Percentiles rank a stretch among this genome's conserved stretches.
Evolutionary conservation across 2,113 vertebrate genomes (phyloP).

Genomic region (Oreotrochilus melanogaster): DNA sequence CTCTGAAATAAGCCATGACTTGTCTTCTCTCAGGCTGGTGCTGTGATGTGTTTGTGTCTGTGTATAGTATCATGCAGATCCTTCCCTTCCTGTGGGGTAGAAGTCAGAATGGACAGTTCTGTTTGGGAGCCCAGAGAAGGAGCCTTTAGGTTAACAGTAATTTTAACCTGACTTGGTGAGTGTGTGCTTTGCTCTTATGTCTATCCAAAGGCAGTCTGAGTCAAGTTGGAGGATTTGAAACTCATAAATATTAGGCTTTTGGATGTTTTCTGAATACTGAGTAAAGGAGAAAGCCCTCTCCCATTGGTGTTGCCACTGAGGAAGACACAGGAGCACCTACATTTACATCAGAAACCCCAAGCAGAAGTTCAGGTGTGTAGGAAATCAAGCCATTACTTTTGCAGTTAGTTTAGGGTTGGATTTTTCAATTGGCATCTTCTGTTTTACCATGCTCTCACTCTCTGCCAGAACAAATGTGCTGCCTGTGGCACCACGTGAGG

Average conservation of each 20-base stretch:
- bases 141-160: neutral
- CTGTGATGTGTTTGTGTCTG: neutral
- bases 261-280: neutral
- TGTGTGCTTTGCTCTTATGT: neutral
- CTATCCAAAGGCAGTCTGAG: neutral
- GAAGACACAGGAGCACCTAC: neutral
- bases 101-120: neutral
- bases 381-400: neutral
- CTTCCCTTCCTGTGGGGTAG: neutral
- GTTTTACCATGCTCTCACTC: rapidly evolving
- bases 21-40: neutral
- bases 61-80: neutral
- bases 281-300: neutral
- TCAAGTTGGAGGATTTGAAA: neutral
- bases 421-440: neutral
- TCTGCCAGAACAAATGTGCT: neutral
- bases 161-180: neutral
- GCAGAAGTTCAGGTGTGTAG: neutral
- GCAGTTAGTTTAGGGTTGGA: neutral
- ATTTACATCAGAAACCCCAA: neutral
- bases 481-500: neutral
- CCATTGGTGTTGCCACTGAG: neutral
- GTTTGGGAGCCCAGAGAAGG: neutral
- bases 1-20: neutral
- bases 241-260: neutral